Conservation (phyloP, 2,797 vertebrate species). For the Huso huso region DNA sequence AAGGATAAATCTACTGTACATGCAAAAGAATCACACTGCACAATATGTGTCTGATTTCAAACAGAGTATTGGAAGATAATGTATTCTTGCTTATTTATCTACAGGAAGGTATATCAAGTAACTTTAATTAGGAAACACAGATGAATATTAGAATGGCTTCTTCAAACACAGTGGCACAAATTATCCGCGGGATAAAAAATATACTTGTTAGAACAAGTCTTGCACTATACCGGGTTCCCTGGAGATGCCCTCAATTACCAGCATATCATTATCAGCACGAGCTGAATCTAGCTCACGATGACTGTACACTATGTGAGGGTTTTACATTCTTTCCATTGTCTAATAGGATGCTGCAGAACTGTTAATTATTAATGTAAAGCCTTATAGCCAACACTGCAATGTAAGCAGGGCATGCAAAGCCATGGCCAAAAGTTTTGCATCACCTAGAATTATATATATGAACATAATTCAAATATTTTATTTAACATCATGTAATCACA, state of each 20-base stretch:
- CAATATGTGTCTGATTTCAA: neutral
- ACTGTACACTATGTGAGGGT: conserved; percentile 1
- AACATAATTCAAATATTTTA: too few relatives aligned
- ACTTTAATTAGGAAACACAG: conserved; percentile 50
- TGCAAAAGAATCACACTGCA: too few relatives aligned
- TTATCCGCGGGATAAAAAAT: conserved; percentile 19
- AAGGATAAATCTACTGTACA: too few relatives aligned
- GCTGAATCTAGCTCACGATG: neutral
- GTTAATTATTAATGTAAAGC: neutral
- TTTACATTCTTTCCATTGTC: neutral
- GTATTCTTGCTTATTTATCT: neutral
- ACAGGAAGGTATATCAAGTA: neutral
- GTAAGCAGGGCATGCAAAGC: too few relatives aligned
- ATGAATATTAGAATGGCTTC: conserved; percentile 52
- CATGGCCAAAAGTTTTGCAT: too few relatives aligned
- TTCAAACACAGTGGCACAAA: conserved; percentile 31
- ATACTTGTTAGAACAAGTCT: conserved; percentile 7
- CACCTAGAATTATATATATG: too few relatives aligned
- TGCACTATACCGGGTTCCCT: conserved; percentile 30
- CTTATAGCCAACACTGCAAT: neutral
- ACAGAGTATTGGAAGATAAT: neutral
- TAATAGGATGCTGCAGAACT: neutral
- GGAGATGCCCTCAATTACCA: conserved; percentile 17
- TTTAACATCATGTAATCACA: too few relatives aligned
- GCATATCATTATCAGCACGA: too few relatives aligned